Conservation (phyloP, 35 echinoderm and acorn worm species). For the Diadema setosum region DNA sequence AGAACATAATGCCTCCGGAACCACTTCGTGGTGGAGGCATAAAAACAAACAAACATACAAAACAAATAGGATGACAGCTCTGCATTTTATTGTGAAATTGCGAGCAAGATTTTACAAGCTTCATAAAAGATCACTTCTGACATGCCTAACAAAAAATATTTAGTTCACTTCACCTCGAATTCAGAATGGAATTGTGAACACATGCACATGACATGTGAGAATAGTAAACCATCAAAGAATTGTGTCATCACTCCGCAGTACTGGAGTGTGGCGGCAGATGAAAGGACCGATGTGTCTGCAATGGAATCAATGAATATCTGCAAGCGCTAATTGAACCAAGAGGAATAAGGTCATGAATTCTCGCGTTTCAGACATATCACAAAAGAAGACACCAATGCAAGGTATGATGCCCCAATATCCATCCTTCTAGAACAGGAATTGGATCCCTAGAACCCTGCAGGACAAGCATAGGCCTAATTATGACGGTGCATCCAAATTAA, state of each 20-base stretch:
- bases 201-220: too few relatives aligned
- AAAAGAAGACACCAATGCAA: not conserved
- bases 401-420: not conserved
- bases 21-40: too few relatives aligned
- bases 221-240: not conserved
- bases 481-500: not conserved
- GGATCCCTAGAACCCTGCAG: not conserved
- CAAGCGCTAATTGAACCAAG: not conserved
- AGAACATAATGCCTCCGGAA: too few relatives aligned
- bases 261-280: not conserved
- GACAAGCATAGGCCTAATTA: too few relatives aligned
- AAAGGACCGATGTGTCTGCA: not conserved
- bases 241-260: not conserved
- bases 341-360: not conserved
- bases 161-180: not conserved
- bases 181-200: not conserved
- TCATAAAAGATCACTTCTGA: not conserved
- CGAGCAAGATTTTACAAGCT: not conserved
- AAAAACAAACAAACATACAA: too few relatives aligned
- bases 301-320: not conserved
- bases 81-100: not conserved
- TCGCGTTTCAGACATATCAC: not conserved
- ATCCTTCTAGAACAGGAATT: not conserved
- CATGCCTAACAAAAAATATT: not conserved
- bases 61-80: not conserved